A percentile compares a stretch with the other conserved stretches of the same genome.
These are phyloP conservation scores for Drosophila takahashii DNA, from an alignment of 1,140 invertebrate species.

Conservation along the genomic window DNA sequence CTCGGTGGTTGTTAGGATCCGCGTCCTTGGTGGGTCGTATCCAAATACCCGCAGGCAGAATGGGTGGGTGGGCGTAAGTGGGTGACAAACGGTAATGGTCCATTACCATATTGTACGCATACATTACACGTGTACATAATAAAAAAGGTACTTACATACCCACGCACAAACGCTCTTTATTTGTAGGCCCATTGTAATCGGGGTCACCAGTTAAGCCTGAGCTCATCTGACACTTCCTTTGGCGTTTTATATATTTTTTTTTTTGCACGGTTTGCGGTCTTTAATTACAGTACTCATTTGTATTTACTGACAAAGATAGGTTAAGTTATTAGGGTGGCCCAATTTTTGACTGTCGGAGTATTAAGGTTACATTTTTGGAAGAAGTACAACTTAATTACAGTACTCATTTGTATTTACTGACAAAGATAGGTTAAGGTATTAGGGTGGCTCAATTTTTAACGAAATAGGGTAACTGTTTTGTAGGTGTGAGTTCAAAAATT, in stretches of 20 bases:
- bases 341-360: no score
- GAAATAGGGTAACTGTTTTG: no score
- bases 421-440: neutral
- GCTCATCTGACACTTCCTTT: conserved; percentile 21
- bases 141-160: conserved; percentile 42
- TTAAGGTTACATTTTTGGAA: no score
- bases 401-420: neutral
- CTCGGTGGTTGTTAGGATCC: conserved; percentile 55
- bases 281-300: conserved; percentile 27
- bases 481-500: no score
- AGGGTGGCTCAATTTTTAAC: neutral
- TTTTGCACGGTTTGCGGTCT: neutral
- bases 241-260: neutral
- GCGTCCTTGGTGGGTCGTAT: conserved; percentile 59
- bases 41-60: conserved; percentile 1
- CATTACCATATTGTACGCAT: conserved; percentile 57
- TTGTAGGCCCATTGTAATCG: conserved; percentile 33
- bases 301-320: neutral
- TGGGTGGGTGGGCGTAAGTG: conserved; percentile 29
- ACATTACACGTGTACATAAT: conserved; percentile 53
- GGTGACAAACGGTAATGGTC: conserved; percentile 54
- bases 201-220: conserved; percentile 30
- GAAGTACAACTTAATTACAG: no score
- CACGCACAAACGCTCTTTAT: conserved; percentile 17
- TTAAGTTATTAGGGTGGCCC: neutral